Evolutionary conservation across 2,888 invertebrate species (phyloP), one percentile per base, ranked within the genome.

Genomic region (Rhogogaster chlorosoma): DNA sequence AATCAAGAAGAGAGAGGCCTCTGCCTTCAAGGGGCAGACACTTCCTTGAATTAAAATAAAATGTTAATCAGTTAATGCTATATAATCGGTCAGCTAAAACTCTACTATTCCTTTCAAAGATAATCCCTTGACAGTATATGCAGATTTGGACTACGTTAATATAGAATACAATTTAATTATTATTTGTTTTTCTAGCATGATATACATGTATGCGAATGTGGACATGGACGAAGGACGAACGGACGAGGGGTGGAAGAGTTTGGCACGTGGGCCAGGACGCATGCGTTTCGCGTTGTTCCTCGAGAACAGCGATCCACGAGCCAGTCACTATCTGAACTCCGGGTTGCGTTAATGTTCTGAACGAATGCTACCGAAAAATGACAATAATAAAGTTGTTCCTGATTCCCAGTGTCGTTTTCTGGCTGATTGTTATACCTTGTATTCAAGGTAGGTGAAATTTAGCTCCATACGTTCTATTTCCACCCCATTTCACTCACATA

Each of bases 211-310:
- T 42, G 42, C 22, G 38, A 10, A 53, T 53, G 73, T 73, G 75
- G 22, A 75, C 22, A 38, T 36, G 36, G 71, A 75, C 26, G n/a
- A 73, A 77, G 80, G 61, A 80, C 36, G 64, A 38, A 78, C 85
- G 87, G 88, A 82, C 87, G 87, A 86, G 88, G 87, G 86, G 89
- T 88, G 88, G 87, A 88, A 89, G 90, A 88, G 89, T 89, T 87
- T 88, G 90, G 89, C 91, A 92, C 92, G 92, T 92, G 91, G 88
- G 86, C 85, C 57, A 87, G 86, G 87, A 91, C 92, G 92, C 92
- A 92, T 92, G 92, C 92, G 92, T 91, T 89, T 87, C 88, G 89
- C 91, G 92, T 92, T 92, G 90, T 91, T 92, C 91, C 91, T 92
- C 89, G 89, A 89, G 90, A 90, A 89, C 88, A 88, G 88, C 85